Percentiles rank a stretch among this genome's conserved stretches.
Evolutionary conservation across 2,888 invertebrate genomes (phyloP).

Genomic region (Aphelenchoides bicaudatus): DNA sequence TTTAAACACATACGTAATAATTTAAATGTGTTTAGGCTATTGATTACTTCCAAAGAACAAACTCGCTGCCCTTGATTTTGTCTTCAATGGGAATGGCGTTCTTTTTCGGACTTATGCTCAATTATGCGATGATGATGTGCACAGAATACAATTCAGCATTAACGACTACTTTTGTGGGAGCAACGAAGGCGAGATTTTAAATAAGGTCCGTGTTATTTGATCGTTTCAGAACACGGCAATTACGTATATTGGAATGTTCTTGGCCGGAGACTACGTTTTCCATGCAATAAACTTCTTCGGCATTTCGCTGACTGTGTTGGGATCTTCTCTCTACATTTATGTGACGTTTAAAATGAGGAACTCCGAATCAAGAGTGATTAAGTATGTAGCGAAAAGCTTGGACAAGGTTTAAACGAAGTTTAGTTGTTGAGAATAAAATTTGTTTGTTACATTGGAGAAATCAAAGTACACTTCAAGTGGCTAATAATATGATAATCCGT

Average conservation of each 20-base stretch:
- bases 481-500: no score
- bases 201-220: no score
- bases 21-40: neutral
- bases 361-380: neutral
- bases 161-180: constrained; percentile 96
- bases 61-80: constrained; percentile 44
- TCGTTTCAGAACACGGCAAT: constrained; percentile 93
- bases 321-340: constrained; percentile 61
- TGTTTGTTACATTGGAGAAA: no score
- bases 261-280: constrained; percentile 95
- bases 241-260: constrained; percentile 94
- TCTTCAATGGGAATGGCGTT: constrained; percentile 76
- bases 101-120: constrained; percentile 90
- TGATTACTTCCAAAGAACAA: constrained; percentile 40
- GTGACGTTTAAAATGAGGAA: constrained; percentile 60
- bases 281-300: constrained; percentile 89
- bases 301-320: constrained; percentile 70
- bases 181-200: no score
- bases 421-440: no score
- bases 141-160: constrained; percentile 94
- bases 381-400: no score
- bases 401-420: no score
- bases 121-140: constrained; percentile 89
- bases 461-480: no score
- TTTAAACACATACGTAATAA: neutral